These are phyloP conservation scores for Albula goreensis DNA, from an alignment of 2,113 vertebrate species.

Conservation along the genomic window DNA sequence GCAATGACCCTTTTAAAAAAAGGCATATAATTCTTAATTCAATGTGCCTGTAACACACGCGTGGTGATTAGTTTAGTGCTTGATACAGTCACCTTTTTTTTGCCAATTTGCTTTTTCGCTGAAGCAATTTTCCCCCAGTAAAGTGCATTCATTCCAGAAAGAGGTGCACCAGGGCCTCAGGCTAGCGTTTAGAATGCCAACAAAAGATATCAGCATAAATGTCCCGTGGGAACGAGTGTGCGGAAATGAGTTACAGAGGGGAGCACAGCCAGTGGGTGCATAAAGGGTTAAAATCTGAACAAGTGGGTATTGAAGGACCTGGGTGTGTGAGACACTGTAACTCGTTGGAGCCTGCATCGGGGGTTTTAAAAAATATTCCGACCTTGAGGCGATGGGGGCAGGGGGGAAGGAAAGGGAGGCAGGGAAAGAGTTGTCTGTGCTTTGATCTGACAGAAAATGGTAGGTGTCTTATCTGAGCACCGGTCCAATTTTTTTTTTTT, in stretches of 20 bases:
- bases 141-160: not conserved
- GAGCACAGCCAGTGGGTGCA: not conserved
- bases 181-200: not conserved
- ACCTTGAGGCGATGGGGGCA: not conserved
- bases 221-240: not conserved
- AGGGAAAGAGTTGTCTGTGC: not conserved
- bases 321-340: not conserved
- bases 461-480: not conserved
- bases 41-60: too few species aligned
- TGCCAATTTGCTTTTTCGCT: not conserved
- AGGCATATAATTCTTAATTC: too few species aligned
- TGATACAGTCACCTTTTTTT: not conserved
- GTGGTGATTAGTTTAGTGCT: too few species aligned
- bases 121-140: not conserved
- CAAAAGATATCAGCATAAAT: not conserved
- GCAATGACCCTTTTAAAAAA: too few species aligned
- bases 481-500: not conserved
- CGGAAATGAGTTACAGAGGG: not conserved
- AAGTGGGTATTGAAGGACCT: not conserved
- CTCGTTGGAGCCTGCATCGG: not conserved
- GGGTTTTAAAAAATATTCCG: not conserved
- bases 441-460: constrained; percentile 8
- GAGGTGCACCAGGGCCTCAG: not conserved
- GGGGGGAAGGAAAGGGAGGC: not conserved
- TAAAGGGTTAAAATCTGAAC: not conserved